These are phyloP conservation scores for Tachystola acroxantha DNA, from an alignment of 2,888 invertebrate genomes.

Conservation along the genomic window DNA sequence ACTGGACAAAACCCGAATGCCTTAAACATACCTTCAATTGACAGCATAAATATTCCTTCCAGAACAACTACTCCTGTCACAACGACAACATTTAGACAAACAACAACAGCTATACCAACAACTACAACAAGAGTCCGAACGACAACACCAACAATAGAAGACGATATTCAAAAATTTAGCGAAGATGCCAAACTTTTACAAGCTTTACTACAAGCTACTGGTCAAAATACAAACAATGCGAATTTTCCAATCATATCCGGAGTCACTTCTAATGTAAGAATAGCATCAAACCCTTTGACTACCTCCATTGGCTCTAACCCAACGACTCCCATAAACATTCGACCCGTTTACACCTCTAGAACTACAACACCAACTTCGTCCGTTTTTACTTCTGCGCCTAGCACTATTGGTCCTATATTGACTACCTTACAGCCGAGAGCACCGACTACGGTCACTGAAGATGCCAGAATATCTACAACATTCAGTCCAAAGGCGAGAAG, in stretches of 20 bases:
- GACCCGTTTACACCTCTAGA: constrained; percentile 48
- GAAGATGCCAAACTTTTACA: constrained; percentile 64
- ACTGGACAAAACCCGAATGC: constrained; percentile 61
- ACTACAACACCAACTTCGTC: constrained; percentile 37
- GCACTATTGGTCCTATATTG: constrained; percentile 29
- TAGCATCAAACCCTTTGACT: constrained; percentile 58
- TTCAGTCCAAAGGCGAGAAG: constrained; percentile 47
- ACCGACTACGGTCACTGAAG: constrained; percentile 37
- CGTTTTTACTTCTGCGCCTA: constrained; percentile 39
- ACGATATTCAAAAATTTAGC: constrained; percentile 57
- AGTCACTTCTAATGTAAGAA: constrained; percentile 62
- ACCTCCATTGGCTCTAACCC: constrained; percentile 56
- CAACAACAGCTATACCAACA: constrained; percentile 25
- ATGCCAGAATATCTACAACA: constrained; percentile 60
- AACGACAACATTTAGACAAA: constrained; percentile 14
- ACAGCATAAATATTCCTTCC: constrained; percentile 28
- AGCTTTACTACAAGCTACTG: constrained; percentile 61
- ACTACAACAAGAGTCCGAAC: constrained; percentile 17
- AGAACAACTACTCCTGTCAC: constrained; percentile 30
- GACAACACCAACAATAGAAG: constrained; percentile 32
- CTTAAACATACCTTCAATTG: constrained; percentile 54
- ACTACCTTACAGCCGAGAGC: constrained; percentile 45
- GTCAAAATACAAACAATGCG: constrained; percentile 40
- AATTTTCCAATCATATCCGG: constrained; percentile 57
- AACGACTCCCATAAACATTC: constrained; percentile 52